Percentiles rank a stretch among this genome's conserved stretches.
These are phyloP conservation scores for Xanthorhoe designata DNA, from an alignment of 2,888 invertebrate species.

Conservation along the genomic window DNA sequence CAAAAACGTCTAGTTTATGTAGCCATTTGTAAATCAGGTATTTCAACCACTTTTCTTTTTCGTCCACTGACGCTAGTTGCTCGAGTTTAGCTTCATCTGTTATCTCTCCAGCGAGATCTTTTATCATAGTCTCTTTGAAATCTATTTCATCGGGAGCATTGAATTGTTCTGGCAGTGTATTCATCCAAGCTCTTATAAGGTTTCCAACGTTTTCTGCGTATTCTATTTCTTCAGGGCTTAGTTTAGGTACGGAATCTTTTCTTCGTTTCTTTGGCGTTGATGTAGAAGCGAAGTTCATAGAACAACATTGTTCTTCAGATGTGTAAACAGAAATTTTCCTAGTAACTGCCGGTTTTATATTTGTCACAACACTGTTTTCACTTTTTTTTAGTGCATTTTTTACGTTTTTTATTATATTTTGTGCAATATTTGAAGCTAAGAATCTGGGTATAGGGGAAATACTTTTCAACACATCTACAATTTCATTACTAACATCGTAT, in stretches of 20 bases:
- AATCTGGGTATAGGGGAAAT: conserved; percentile 34
- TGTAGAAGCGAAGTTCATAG: conserved; percentile 41
- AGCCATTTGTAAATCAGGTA: conserved; percentile 60
- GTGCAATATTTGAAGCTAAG: conserved; percentile 39
- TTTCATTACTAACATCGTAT: conserved; percentile 29
- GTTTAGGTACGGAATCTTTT: conserved; percentile 41
- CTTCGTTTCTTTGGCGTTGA: conserved; percentile 55
- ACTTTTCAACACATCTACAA: conserved; percentile 34
- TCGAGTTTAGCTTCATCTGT: conserved; percentile 55
- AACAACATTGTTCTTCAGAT: conserved; percentile 40
- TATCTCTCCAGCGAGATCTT: conserved; percentile 60
- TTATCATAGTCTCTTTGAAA: conserved; percentile 55
- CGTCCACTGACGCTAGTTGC: conserved; percentile 48
- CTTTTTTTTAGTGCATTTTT: conserved; percentile 17
- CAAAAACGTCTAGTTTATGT: conserved; percentile 53
- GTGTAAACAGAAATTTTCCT: conserved; percentile 50
- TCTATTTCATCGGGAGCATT: conserved; percentile 47
- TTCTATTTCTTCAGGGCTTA: conserved; percentile 52
- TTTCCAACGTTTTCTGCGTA: conserved; percentile 50
- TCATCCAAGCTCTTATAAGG: conserved; percentile 56
- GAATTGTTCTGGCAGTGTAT: conserved; percentile 53
- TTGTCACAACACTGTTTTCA: conserved; percentile 1
- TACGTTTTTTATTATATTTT: conserved; percentile 26
- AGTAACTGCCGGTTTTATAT: conserved; percentile 19
- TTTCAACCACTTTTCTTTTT: conserved; percentile 46